Evolutionary conservation across 2,113 vertebrate genomes (phyloP), one percentile per base, ranked within the genome.

Genomic region (Lagenorhynchus albirostris): DNA sequence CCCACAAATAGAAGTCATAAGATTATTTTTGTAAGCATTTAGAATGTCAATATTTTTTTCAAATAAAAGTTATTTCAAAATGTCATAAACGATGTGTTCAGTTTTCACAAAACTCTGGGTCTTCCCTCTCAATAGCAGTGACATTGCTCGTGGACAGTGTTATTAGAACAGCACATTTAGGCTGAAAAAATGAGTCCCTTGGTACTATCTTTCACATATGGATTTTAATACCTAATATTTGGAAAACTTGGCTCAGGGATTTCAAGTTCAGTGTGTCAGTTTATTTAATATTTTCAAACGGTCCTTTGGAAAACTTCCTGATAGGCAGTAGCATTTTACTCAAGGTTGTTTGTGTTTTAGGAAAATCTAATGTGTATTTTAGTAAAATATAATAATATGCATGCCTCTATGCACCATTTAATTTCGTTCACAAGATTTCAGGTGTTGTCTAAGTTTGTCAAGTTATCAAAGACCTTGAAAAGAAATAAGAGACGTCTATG

Each of bases 11-110:
- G 38, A 93, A 92, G 31, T 17, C 25, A 53, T 79, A 29, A 73
- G 4, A 73, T 94, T 85, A 80, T 47, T 80, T 89, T 82, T 94
- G n/a, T 74, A 77, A 85, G 85, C 67, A 92, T 44, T 89, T 70
- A 68, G 88, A 74, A 76, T 38, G 31, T 89, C 77, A 70, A 36
- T 67, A 12, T 31, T 38, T 87, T 91, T 95, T 88, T n/a, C 33
- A 71, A 90, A 82, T 67, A 36, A 47, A 81, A 68, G 5, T 79
- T 81, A 62, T 62, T 93, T 93, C 67, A 86, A 94, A 71, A 65
- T 71, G 10, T 58, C 33, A n/a, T 60, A 60, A 77, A 38, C 1
- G 33, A 62, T 26, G 50, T 84, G 7, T 81, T 96, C 60, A 85
- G 12, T 36, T 41, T 89, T 89, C n/a, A 84, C 5, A 77, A 62